phyloP scores from a whole-genome alignment of 2,888 invertebrate species.

The Macrosoma leucophasiata region DNA sequence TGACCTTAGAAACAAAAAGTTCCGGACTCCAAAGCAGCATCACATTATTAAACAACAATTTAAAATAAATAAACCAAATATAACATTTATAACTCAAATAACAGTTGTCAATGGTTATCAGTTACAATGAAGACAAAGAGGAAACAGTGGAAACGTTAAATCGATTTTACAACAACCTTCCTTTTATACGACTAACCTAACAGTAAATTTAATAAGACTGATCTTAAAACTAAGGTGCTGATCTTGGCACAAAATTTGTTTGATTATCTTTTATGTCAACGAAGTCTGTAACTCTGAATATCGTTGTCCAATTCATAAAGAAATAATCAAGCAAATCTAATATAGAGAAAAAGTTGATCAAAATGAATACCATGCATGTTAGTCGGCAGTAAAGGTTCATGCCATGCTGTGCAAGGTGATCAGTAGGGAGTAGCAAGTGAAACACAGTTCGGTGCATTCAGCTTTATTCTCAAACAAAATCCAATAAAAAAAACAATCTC shows the following conservation, averaged over 20 bases:
- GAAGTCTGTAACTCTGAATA: too few relatives aligned
- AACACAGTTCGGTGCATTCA: constrained; percentile 72
- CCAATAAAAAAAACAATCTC: constrained; percentile 46
- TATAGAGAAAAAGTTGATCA: constrained; percentile 4
- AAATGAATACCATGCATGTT: constrained; percentile 54
- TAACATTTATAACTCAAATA: neutral
- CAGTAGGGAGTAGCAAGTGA: constrained; percentile 65
- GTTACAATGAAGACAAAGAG: too few relatives aligned
- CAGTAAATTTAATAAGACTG: too few relatives aligned
- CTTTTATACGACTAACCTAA: too few relatives aligned
- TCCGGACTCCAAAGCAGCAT: constrained; percentile 74
- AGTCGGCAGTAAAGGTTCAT: constrained; percentile 50
- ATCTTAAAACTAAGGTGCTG: too few relatives aligned
- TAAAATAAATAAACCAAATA: constrained; percentile 40
- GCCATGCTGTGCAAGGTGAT: constrained; percentile 68
- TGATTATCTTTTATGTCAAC: too few relatives aligned
- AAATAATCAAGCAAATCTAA: constrained; percentile 44
- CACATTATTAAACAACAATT: constrained; percentile 64
- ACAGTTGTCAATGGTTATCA: neutral
- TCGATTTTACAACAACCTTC: too few relatives aligned
- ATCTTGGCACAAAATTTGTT: too few relatives aligned
- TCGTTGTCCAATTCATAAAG: too few relatives aligned
- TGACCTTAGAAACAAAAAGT: constrained; percentile 69
- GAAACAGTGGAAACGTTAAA: too few relatives aligned
- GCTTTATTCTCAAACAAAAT: constrained; percentile 65